A percentile compares a stretch with the other conserved stretches of the same genome.
These are phyloP conservation scores for Charadrius vociferus DNA, from an alignment of 2,113 vertebrate genomes.

Conservation along the genomic window DNA sequence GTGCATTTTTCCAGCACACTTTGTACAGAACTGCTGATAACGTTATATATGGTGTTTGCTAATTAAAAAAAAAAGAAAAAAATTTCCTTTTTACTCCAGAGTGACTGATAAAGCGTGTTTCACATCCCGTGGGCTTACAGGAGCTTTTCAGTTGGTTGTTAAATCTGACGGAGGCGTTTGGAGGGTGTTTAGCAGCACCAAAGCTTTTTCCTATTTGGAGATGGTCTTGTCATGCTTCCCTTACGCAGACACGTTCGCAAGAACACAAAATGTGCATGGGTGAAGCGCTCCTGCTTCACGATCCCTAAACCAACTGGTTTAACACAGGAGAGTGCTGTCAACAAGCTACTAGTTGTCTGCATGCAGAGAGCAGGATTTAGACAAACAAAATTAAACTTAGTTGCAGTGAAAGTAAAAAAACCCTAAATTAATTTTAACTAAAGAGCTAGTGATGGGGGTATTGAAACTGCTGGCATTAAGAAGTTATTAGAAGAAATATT, in stretches of 20 bases:
- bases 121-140: background rate
- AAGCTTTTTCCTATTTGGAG: background rate
- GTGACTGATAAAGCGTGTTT: background rate
- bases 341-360: background rate
- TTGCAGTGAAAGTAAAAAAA: background rate
- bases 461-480: background rate
- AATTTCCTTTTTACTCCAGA: background rate
- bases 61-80: background rate
- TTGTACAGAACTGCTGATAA: background rate
- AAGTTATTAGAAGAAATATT: background rate
- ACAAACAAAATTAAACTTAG: background rate
- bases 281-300: rapidly evolving
- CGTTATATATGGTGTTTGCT: background rate
- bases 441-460: background rate
- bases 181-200: background rate
- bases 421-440: background rate
- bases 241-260: background rate
- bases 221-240: background rate
- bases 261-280: background rate
- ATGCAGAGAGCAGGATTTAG: background rate
- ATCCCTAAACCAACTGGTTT: background rate
- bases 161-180: background rate
- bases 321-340: background rate
- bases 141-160: background rate
- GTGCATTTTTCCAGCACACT: background rate